Conservation (phyloP, 2,113 vertebrate genomes). For the Eolophus roseicapilla region DNA sequence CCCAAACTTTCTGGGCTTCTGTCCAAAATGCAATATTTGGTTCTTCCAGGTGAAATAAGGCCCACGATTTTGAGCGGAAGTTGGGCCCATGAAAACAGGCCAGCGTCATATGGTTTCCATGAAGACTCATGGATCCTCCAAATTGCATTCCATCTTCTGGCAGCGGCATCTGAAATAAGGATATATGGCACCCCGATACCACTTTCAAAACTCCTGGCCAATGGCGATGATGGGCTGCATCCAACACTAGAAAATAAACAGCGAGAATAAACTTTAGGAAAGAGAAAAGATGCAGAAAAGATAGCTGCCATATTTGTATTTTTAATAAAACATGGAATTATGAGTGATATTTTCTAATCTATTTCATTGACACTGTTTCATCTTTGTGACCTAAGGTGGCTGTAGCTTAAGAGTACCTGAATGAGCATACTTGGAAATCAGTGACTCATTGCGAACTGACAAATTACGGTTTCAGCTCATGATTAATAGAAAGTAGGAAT, state of each 20-base stretch:
- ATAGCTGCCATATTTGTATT: background rate
- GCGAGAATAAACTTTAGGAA: background rate
- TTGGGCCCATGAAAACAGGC: constrained; percentile 98
- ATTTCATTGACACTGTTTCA: background rate
- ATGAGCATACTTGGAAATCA: background rate
- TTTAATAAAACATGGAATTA: background rate
- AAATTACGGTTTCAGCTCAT: background rate
- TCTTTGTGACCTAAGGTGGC: background rate
- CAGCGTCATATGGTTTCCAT: constrained; percentile 97
- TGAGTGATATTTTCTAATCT: background rate
- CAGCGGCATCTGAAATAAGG: constrained; percentile 93
- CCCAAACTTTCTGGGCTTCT: constrained; percentile 97
- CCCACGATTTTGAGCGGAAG: constrained; percentile 98
- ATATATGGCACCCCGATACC: constrained; percentile 95
- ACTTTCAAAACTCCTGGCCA: constrained; percentile 96
- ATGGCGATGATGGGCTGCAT: constrained; percentile 94
- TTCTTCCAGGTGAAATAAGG: constrained; percentile 96
- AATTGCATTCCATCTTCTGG: constrained; percentile 96
- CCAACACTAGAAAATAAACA: constrained; percentile 80
- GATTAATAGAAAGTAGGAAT: background rate
- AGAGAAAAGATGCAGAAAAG: background rate
- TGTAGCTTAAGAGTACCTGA: background rate
- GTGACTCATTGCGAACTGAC: background rate
- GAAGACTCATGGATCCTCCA: constrained; percentile 96
- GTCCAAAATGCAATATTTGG: constrained; percentile 99